Conservation (phyloP, 2,113 vertebrate genomes). For the Salvelinus sp. region DNA sequence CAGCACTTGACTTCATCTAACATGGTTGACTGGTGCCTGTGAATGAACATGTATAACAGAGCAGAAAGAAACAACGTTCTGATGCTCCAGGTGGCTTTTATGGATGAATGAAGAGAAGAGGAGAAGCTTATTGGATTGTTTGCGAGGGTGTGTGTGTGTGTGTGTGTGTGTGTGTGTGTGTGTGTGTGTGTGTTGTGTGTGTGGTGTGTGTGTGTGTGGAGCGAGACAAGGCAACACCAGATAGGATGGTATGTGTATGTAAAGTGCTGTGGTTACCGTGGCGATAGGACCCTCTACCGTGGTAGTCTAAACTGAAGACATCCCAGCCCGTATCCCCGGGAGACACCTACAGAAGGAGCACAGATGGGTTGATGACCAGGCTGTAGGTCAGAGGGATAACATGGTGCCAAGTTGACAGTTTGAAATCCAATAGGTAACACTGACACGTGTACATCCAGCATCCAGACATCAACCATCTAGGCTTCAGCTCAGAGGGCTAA, state of each 20-base stretch:
- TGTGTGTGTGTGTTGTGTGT: no score
- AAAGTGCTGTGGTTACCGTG: constrained; percentile 78
- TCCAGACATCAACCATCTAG: background rate
- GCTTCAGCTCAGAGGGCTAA: background rate
- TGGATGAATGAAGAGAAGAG: no score
- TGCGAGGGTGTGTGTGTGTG: no score
- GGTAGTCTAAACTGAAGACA: constrained; percentile 97
- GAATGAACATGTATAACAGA: background rate
- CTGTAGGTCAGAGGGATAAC: background rate
- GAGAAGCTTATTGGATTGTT: no score
- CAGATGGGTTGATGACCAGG: background rate
- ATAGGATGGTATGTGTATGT: background rate
- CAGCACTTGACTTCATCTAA: background rate
- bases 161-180: no score
- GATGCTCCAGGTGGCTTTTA: no score
- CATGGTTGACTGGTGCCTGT: background rate
- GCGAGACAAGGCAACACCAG: background rate
- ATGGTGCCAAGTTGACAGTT: no score
- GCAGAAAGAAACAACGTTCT: no score
- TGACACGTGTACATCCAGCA: no score
- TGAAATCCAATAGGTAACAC: no score
- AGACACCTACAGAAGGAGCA: constrained; percentile 80
- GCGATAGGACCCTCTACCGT: constrained; percentile 97
- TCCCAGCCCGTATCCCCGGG: constrained; percentile 98
- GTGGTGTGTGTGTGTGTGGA: no score